These are phyloP conservation scores for Syrmaticus mikado DNA, from an alignment of 2,113 vertebrate genomes.

Conservation along the genomic window DNA sequence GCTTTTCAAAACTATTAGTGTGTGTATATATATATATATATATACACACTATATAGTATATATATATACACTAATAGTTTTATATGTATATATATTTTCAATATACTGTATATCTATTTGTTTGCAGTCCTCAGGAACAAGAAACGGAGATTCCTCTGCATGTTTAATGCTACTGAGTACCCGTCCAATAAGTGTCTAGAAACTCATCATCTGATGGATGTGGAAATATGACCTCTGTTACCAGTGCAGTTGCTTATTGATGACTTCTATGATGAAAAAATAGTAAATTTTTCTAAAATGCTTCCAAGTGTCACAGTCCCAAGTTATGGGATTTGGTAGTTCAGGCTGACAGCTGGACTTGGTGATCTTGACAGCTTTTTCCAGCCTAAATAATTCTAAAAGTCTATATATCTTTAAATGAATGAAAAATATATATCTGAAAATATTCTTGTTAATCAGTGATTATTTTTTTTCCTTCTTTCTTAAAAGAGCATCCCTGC, in stretches of 20 bases:
- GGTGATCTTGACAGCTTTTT: neutral
- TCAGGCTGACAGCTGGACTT: neutral
- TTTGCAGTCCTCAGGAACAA: neutral
- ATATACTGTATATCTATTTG: no score
- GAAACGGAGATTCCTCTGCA: neutral
- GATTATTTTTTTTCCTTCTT: neutral
- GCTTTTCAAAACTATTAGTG: neutral
- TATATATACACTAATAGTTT: no score
- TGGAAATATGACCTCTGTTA: neutral
- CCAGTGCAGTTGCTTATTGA: neutral
- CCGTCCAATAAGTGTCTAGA: neutral
- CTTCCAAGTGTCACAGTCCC: neutral
- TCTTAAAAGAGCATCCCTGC: accelerated
- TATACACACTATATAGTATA: no score
- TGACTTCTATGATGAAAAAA: neutral
- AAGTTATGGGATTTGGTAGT: neutral
- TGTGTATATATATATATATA: no score
- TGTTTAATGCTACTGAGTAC: neutral
- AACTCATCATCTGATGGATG: neutral
- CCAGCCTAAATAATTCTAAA: neutral
- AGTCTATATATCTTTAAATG: neutral
- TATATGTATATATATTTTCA: no score
- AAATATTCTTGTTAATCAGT: neutral
- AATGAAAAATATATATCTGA: neutral
- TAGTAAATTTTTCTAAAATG: neutral